Conservation (phyloP, 2,888 invertebrate species). For the Drosophila mimica region DNA sequence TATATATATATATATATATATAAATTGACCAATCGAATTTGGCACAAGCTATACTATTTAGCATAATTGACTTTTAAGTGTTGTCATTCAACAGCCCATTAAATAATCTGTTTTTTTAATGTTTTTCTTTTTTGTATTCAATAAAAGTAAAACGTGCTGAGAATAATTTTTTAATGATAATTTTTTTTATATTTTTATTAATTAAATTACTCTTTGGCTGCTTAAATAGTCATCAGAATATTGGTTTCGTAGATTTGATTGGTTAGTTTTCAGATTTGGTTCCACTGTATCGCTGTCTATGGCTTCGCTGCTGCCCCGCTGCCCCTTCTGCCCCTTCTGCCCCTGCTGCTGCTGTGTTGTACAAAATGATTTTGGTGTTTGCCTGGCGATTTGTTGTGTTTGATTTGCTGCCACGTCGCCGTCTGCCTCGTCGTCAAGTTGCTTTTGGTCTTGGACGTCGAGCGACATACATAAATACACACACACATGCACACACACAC, state of each 20-base stretch:
- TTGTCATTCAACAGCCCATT: background rate
- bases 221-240: background rate
- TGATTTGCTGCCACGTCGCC: conserved; percentile 74
- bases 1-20: background rate
- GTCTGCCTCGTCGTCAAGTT: conserved; percentile 44
- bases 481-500: no score
- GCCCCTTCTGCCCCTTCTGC: conserved; percentile 17
- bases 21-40: background rate
- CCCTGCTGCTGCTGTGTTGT: conserved; percentile 48
- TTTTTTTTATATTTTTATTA: no score
- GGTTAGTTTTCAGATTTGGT: background rate
- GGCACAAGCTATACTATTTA: background rate
- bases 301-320: background rate
- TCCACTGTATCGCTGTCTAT: background rate
- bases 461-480: conserved; percentile 3
- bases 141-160: background rate
- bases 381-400: conserved; percentile 75
- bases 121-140: background rate
- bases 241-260: background rate
- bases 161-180: background rate
- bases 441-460: conserved; percentile 17
- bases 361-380: conserved; percentile 74
- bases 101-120: background rate
- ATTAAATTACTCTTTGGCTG: background rate
- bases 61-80: background rate